Percentiles rank a stretch among this genome's conserved stretches.
Conservation (phyloP, 2,797 vertebrate genomes). For the Jordanella pulchra region DNA sequence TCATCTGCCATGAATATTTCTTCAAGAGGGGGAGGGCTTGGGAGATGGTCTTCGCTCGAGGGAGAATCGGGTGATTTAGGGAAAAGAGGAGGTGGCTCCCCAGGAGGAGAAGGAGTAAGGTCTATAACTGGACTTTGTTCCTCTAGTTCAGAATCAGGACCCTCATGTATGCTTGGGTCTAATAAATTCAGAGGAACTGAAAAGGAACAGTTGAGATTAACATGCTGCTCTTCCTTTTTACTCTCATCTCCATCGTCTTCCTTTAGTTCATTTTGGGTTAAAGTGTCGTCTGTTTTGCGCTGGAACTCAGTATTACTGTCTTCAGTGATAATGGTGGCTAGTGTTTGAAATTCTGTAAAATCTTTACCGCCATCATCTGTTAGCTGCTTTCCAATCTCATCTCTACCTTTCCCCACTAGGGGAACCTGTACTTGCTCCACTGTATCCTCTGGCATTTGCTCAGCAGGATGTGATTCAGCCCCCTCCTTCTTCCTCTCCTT, state of each 20-base stretch:
- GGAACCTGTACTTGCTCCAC: slow-evolving; percentile 9
- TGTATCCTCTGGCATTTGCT: slow-evolving; percentile 18
- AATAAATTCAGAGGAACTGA: slow-evolving; percentile 7
- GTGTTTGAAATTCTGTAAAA: slow-evolving; percentile 14
- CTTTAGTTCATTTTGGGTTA: slow-evolving; percentile 17
- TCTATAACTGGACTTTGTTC: slow-evolving; percentile 1
- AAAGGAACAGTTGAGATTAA: background rate
- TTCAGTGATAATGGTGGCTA: slow-evolving; percentile 10
- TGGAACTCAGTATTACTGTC: slow-evolving; percentile 7
- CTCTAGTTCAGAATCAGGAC: slow-evolving; percentile 19
- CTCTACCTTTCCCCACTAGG: slow-evolving; percentile 21
- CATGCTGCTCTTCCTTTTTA: slow-evolving; percentile 12
- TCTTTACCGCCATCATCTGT: slow-evolving; percentile 19
- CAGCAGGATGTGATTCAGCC: background rate
- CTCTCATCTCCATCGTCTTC: slow-evolving; percentile 16
- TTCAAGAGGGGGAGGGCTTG: slow-evolving; percentile 9
- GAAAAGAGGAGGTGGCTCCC: slow-evolving; percentile 15
- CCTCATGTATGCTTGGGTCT: slow-evolving; percentile 18
- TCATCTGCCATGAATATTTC: slow-evolving; percentile 9
- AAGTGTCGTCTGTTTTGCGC: slow-evolving; percentile 12
- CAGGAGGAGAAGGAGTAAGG: slow-evolving; percentile 12
- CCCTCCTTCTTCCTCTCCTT: slow-evolving; percentile 19
- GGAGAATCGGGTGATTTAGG: slow-evolving; percentile 13
- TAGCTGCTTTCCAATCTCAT: slow-evolving; percentile 27
- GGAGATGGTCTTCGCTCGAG: slow-evolving; percentile 2